Base-by-base conservation (phyloP, 2,797 vertebrate species). In the Miichthys miiuy region DNA sequence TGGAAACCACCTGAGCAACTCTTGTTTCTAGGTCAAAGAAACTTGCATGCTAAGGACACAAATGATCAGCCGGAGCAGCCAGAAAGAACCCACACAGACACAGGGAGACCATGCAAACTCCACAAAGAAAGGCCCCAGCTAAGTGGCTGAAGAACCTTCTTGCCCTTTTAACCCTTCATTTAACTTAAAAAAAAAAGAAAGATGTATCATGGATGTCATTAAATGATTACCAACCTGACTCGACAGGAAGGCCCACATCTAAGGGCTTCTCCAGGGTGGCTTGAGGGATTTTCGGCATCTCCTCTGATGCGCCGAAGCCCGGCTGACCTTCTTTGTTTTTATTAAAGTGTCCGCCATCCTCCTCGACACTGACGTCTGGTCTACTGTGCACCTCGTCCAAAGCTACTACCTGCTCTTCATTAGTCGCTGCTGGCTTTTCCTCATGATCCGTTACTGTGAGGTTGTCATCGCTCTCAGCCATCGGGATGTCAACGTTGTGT, bases 261-360 rank as follows among this genome's bases (percentile, higher is more conserved):
- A 93, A 70, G 2, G 93, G 80, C 62, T 89, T 94, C 64, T 95
- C 94, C 60, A 94, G 61, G 68, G 90, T 91, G 54, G 89, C 83
- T 83, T 94, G 91, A 58, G 94, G 92, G 47, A 89, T 80, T 82
- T 86, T 94, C 46, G 92, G 91, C 54, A 93, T 86, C 34, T 94
- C 91, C 2, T 95, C 90, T 13, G 87, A 60, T 20, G 81, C 61
- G 14, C 89, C 80, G 17, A 94, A 90, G 55, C 60, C 85, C 1
- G 72, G 89, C 47, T 87, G 93, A 83, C 91, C 85, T 73, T 95
- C 94, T 89, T 95, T 86, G 75, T 96, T 95, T 85, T 85, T 90
- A 77, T 94, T 95, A 44, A 95, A 94, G 79, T 94, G 93, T 21
- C 94, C 93, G 0, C 83, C 78, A 42, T 95, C 94, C 55, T 95